phyloP scores from a whole-genome alignment of 2,113 vertebrate genomes.

The Megalops atlanticus region DNA sequence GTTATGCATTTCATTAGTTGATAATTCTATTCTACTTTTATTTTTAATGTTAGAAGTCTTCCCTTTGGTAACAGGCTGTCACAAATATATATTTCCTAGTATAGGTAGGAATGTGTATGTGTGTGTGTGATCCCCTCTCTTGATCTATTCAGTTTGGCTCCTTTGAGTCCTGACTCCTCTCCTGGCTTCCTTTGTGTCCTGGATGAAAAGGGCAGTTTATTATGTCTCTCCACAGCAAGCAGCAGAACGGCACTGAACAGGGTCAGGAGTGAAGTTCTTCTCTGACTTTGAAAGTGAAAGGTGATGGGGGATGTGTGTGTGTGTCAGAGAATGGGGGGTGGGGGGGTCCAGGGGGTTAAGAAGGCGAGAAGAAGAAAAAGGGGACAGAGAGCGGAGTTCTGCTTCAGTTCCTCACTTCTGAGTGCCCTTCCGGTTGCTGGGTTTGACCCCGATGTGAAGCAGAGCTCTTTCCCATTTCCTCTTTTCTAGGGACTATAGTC shows the following conservation, averaged over 20 bases:
- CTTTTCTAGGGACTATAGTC: slow-evolving; percentile 6
- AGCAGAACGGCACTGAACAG: slow-evolving; percentile 2
- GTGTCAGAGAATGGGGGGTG: slow-evolving; percentile 20
- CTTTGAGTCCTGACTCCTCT: slow-evolving; percentile 33
- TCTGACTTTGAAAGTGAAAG: slow-evolving; percentile 29
- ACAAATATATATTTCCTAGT: neutral
- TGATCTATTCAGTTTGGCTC: slow-evolving; percentile 31
- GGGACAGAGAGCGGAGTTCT: slow-evolving; percentile 16
- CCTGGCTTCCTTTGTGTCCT: slow-evolving; percentile 33
- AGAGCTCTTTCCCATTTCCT: neutral
- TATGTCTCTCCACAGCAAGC: slow-evolving; percentile 30
- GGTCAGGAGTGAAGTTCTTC: slow-evolving; percentile 17
- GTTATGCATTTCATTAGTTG: neutral
- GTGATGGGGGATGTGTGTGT: neutral
- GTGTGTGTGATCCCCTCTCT: neutral
- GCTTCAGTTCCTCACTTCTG: slow-evolving; percentile 19
- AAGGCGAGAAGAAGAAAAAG: slow-evolving; percentile 7
- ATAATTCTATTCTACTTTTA: neutral
- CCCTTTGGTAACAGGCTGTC: neutral
- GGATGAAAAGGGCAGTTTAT: slow-evolving; percentile 41
- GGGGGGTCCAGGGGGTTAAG: slow-evolving; percentile 23
- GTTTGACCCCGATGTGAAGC: slow-evolving; percentile 27
- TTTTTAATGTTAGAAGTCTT: neutral
- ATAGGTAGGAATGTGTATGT: slow-evolving; percentile 6
- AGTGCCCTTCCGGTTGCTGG: slow-evolving; percentile 7